phyloP scores from a whole-genome alignment of 2,113 vertebrate species.

The Urocitellus parryii region DNA sequence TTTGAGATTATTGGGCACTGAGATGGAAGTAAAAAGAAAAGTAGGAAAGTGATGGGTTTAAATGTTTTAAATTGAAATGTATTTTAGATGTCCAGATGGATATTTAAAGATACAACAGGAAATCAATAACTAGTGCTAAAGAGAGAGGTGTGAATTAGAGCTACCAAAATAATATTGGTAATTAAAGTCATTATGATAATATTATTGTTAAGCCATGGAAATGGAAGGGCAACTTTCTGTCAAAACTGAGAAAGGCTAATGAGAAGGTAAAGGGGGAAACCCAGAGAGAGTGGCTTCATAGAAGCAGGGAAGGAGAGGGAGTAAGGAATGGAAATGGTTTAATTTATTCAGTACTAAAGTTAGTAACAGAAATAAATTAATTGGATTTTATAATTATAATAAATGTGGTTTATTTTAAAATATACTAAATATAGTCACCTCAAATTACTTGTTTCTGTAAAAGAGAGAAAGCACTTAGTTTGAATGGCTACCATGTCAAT shows the following conservation, averaged over 20 bases:
- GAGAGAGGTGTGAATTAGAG: not conserved
- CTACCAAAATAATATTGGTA: not conserved
- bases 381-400: not conserved
- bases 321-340: not conserved
- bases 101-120: not conserved
- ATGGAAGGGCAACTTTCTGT: not conserved
- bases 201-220: not conserved
- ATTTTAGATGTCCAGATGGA: not conserved
- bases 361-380: constrained; percentile 12
- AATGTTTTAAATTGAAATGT: constrained; percentile 12
- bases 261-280: not conserved
- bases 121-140: not conserved
- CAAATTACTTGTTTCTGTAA: not conserved
- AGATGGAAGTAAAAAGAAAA: not conserved
- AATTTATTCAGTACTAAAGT: not conserved
- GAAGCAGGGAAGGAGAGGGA: not conserved
- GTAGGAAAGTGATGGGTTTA: not conserved
- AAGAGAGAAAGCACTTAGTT: not conserved
- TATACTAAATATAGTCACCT: not conserved
- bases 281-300: not conserved
- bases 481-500: not conserved
- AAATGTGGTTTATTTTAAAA: constrained; percentile 8
- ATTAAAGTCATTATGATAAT: not conserved
- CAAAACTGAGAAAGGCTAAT: not conserved
- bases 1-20: not conserved